phyloP scores from a whole-genome alignment of 2,113 vertebrate genomes.

The Pseudonaja textilis region DNA sequence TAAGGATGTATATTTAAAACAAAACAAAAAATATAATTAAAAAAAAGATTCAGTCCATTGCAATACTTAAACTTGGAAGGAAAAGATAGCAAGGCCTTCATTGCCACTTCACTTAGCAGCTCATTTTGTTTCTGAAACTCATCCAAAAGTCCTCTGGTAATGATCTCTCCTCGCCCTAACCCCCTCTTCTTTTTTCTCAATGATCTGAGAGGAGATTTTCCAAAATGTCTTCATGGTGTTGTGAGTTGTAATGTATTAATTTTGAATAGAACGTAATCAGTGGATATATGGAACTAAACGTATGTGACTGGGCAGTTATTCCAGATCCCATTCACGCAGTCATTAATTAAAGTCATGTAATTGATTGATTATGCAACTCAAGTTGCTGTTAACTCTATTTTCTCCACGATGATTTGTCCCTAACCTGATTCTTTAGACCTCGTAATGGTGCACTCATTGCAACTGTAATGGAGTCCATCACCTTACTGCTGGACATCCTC shows the following conservation, averaged over 20 bases:
- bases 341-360: no score
- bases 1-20: no score
- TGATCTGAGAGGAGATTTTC: not conserved
- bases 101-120: not conserved
- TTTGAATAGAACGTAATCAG: not conserved
- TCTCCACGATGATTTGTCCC: no score
- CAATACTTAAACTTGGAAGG: not conserved
- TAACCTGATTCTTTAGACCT: no score
- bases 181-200: not conserved
- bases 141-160: not conserved
- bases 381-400: no score
- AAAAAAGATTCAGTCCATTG: not conserved
- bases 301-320: not conserved
- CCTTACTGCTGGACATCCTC: no score
- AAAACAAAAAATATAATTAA: no score
- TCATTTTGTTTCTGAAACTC: not conserved
- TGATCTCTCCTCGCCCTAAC: not conserved
- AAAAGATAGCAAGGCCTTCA: not conserved
- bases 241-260: not conserved
- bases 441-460: no score
- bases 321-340: not conserved
- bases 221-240: not conserved
- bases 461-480: no score
- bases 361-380: no score
- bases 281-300: not conserved